Evolutionary conservation across 2,797 vertebrate genomes (phyloP).

Genomic region (Anguilla anguilla): DNA sequence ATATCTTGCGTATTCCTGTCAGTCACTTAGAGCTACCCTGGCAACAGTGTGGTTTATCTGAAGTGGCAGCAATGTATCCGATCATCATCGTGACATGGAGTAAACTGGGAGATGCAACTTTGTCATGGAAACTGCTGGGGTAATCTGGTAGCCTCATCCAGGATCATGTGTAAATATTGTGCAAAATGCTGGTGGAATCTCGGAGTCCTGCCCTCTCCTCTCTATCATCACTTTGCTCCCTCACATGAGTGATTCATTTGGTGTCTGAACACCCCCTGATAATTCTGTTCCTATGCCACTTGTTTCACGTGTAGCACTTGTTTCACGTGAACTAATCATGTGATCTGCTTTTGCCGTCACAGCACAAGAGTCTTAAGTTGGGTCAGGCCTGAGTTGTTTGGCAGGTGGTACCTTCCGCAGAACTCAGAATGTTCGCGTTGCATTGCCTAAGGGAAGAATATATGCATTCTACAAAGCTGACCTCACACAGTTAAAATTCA

Average conservation of each 20-base stretch:
- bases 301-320: neutral
- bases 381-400: neutral
- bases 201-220: neutral
- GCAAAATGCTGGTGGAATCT: neutral
- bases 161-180: neutral
- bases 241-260: neutral
- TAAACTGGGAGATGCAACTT: neutral
- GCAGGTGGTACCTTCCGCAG: neutral
- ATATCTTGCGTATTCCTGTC: neutral
- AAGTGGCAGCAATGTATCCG: neutral
- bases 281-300: neutral
- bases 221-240: neutral
- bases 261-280: neutral
- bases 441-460: neutral
- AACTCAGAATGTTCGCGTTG: neutral
- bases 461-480: neutral
- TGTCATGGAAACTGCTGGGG: neutral
- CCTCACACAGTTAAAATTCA: neutral
- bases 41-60: neutral
- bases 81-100: neutral
- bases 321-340: neutral
- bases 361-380: neutral
- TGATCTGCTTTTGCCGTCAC: constrained; percentile 2
- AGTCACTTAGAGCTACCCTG: neutral
- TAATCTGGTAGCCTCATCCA: neutral